Conservation (phyloP, 2,888 invertebrate genomes). For the Cheilosia pagana region DNA sequence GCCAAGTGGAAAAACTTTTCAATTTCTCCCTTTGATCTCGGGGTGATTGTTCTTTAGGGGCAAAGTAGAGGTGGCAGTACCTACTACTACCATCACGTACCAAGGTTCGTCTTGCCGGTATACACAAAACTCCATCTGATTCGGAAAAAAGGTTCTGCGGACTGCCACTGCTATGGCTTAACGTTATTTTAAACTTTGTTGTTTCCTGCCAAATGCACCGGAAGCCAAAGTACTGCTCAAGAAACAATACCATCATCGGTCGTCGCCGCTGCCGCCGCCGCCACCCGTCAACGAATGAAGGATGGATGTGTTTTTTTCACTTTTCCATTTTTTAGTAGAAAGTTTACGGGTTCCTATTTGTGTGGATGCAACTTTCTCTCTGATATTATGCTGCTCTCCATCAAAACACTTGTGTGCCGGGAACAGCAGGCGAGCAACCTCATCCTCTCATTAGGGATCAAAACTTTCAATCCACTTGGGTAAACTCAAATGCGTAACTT, state of each 20-base stretch:
- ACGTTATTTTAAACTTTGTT: constrained; percentile 69
- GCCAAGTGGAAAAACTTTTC: constrained; percentile 75
- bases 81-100: constrained; percentile 6
- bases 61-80: constrained; percentile 2
- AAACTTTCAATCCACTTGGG: constrained; percentile 68
- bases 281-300: constrained; percentile 8
- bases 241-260: constrained; percentile 64
- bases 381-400: constrained; percentile 40
- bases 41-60: constrained; percentile 51
- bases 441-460: constrained; percentile 48
- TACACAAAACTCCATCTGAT: constrained; percentile 12
- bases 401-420: constrained; percentile 18
- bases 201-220: constrained; percentile 73
- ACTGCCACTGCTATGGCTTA: constrained; percentile 43
- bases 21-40: constrained; percentile 72
- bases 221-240: constrained; percentile 70
- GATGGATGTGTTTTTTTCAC: constrained; percentile 18
- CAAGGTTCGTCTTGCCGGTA: constrained; percentile 18
- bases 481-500: constrained; percentile 69
- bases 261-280: not conserved
- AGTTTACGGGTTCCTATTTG: constrained; percentile 59
- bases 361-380: constrained; percentile 31
- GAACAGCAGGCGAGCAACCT: constrained; percentile 22
- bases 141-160: constrained; percentile 31
- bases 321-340: constrained; percentile 37